Evolutionary conservation across 2,888 invertebrate genomes (phyloP).

Genomic region (Mesochorus sp.): DNA sequence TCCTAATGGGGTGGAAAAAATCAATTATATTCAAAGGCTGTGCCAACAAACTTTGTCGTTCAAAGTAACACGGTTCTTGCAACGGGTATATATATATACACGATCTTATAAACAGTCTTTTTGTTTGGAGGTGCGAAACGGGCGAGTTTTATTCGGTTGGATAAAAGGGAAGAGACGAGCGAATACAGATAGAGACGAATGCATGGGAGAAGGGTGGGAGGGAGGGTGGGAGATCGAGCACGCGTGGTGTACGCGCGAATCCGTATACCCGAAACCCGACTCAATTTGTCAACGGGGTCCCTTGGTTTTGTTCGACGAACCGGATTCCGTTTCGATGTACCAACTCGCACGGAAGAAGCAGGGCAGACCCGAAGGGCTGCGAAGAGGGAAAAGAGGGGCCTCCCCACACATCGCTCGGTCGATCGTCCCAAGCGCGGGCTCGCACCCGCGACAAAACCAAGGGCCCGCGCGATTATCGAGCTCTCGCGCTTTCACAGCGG

Average conservation of each 20-base stretch:
- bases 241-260: conserved; percentile 66
- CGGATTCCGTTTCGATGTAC: conserved; percentile 79
- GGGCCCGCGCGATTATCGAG: conserved; percentile 47
- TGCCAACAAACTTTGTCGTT: neutral
- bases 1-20: conserved; percentile 37
- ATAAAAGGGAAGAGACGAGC: conserved; percentile 1
- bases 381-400: neutral
- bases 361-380: conserved; percentile 66
- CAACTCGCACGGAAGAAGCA: conserved; percentile 49
- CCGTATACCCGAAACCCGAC: conserved; percentile 69
- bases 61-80: neutral
- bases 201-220: neutral
- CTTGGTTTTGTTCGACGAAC: conserved; percentile 77
- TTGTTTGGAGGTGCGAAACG: too few relatives aligned
- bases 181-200: neutral
- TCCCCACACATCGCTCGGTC: neutral
- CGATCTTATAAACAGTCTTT: conserved; percentile 18
- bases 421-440: conserved; percentile 35
- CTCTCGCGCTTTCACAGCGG: conserved; percentile 38
- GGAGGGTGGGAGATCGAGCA: conserved; percentile 11
- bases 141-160: too few relatives aligned
- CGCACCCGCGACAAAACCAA: conserved; percentile 55
- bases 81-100: neutral
- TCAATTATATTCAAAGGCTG: neutral
- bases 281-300: conserved; percentile 79